phyloP scores from a whole-genome alignment of 2,888 invertebrate species.

The Orthosia cruda region DNA sequence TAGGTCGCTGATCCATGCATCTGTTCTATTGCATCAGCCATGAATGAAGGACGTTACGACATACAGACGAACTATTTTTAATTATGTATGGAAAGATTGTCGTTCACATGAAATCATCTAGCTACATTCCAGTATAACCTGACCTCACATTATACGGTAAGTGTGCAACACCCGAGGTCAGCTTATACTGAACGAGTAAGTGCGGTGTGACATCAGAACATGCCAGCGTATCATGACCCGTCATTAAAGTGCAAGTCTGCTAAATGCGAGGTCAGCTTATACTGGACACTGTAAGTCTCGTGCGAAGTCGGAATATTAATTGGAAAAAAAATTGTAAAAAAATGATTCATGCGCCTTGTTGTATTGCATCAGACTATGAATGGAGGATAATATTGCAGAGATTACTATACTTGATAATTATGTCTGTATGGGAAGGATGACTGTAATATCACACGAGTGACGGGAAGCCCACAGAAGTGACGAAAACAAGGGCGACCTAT shows the following conservation, averaged over 20 bases:
- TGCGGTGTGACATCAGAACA: too few species aligned
- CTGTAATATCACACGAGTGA: neutral
- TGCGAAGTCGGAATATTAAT: constrained; percentile 9
- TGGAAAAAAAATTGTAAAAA: neutral
- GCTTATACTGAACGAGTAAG: neutral
- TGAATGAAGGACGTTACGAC: constrained; percentile 42
- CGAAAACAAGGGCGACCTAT: neutral
- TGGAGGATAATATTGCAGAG: neutral
- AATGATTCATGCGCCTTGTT: neutral
- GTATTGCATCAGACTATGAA: constrained; percentile 21
- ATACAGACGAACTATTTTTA: constrained; percentile 3
- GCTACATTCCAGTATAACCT: neutral
- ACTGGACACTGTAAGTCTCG: neutral
- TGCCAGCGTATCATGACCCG: neutral
- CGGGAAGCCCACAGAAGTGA: neutral
- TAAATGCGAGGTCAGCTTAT: neutral
- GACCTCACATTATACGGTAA: neutral
- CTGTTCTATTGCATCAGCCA: constrained; percentile 39
- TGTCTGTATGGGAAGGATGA: neutral
- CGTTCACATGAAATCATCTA: neutral
- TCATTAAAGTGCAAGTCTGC: too few species aligned
- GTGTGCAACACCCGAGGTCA: neutral
- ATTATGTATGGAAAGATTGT: neutral
- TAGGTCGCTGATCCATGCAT: constrained; percentile 33
- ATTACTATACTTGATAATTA: neutral